These are phyloP conservation scores for Cyprinodon diabolis DNA, from an alignment of 2,797 vertebrate genomes.

Conservation along the genomic window DNA sequence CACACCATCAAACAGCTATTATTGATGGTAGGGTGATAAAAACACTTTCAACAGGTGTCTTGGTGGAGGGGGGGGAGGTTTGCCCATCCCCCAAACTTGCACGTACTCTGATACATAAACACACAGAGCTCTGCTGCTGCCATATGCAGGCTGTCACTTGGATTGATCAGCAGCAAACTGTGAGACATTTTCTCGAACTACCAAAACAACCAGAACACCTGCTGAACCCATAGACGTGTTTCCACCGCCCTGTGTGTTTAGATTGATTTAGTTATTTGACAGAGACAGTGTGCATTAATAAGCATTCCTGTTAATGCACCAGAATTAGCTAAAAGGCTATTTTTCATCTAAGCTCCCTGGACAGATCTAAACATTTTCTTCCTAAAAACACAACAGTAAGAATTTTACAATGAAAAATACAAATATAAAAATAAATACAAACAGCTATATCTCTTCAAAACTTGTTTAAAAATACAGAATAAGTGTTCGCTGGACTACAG, in stretches of 20 bases:
- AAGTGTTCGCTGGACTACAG: too few relatives aligned
- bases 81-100: slow-evolving; percentile 58
- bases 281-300: too few relatives aligned
- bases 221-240: neutral
- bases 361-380: too few relatives aligned
- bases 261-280: too few relatives aligned
- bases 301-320: too few relatives aligned
- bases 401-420: too few relatives aligned
- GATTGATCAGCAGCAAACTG: slow-evolving; percentile 61
- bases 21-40: slow-evolving; percentile 53
- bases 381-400: too few relatives aligned
- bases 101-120: slow-evolving; percentile 20
- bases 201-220: neutral
- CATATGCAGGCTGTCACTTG: slow-evolving; percentile 54
- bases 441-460: too few relatives aligned
- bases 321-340: too few relatives aligned
- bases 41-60: slow-evolving; percentile 79
- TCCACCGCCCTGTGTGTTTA: neutral
- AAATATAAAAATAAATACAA: too few relatives aligned
- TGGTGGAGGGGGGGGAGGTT: slow-evolving; percentile 15
- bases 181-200: slow-evolving; percentile 1
- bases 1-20: slow-evolving; percentile 4
- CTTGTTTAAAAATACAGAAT: too few relatives aligned
- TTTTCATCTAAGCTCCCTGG: too few relatives aligned
- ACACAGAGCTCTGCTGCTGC: slow-evolving; percentile 15